Percentiles rank a stretch among this genome's conserved stretches.
Conservation (phyloP, 1,140 invertebrate genomes). For the Nylanderia fulva region DNA sequence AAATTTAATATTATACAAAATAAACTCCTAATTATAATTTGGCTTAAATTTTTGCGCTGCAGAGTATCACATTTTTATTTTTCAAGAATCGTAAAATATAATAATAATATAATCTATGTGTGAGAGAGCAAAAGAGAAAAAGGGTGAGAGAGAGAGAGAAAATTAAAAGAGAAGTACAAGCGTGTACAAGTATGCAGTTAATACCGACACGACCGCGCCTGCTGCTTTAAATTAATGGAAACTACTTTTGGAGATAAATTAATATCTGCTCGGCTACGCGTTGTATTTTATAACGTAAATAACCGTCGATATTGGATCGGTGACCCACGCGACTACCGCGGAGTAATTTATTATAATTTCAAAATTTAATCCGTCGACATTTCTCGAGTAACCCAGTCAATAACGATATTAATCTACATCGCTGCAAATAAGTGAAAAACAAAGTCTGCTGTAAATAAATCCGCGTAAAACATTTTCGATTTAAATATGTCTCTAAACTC, state of each 20-base stretch:
- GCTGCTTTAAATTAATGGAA: slow-evolving; percentile 63
- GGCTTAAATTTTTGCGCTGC: neutral
- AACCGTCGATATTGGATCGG: slow-evolving; percentile 49
- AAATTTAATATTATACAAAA: neutral
- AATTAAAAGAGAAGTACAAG: neutral
- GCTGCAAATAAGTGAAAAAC: slow-evolving; percentile 13
- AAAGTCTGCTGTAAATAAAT: neutral
- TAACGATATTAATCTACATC: slow-evolving; percentile 40
- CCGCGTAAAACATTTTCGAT: slow-evolving; percentile 6
- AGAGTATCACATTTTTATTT: neutral
- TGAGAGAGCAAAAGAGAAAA: neutral
- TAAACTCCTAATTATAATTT: neutral
- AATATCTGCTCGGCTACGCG: slow-evolving; percentile 58
- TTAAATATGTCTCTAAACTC: neutral
- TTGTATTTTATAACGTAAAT: slow-evolving; percentile 62
- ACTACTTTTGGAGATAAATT: slow-evolving; percentile 65
- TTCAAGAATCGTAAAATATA: slow-evolving; percentile 4
- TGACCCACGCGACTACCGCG: slow-evolving; percentile 40
- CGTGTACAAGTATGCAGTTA: slow-evolving; percentile 43
- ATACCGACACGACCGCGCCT: slow-evolving; percentile 51
- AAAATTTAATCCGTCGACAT: slow-evolving; percentile 56
- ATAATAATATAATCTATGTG: neutral
- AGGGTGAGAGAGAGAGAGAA: neutral
- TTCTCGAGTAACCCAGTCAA: slow-evolving; percentile 56
- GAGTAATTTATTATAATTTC: slow-evolving; percentile 58